These are phyloP conservation scores for Diadumene lineata DNA, from an alignment of 92 coral and sea anemone species.

Conservation along the genomic window DNA sequence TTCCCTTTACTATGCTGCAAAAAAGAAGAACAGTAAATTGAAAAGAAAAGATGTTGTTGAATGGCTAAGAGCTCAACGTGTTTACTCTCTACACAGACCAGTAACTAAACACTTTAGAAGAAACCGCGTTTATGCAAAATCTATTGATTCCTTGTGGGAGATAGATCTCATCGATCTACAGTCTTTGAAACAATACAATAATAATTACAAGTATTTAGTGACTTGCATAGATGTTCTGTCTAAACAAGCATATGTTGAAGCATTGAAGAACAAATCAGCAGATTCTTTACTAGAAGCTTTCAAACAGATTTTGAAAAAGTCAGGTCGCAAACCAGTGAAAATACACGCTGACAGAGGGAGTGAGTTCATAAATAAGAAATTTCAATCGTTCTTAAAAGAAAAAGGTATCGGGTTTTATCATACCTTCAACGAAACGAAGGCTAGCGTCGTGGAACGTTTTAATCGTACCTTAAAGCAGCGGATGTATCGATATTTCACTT, in stretches of 20 bases:
- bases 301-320: constrained; percentile 2
- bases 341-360: constrained; percentile 42
- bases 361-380: constrained; percentile 32
- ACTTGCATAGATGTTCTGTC: constrained; percentile 5
- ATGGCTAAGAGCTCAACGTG: constrained; percentile 19
- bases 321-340: constrained; percentile 21
- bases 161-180: constrained; percentile 20
- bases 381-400: constrained; percentile 40
- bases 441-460: constrained; percentile 17
- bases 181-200: constrained; percentile 1
- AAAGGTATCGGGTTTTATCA: constrained; percentile 5
- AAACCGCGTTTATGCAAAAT: constrained; percentile 1
- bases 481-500: constrained; percentile 25
- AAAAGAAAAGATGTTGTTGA: constrained; percentile 15
- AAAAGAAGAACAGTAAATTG: constrained; percentile 13
- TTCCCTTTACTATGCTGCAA: constrained; percentile 3
- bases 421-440: constrained; percentile 26
- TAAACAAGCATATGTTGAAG: constrained; percentile 17
- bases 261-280: constrained; percentile 14
- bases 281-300: constrained; percentile 19
- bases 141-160: constrained; percentile 11
- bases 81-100: constrained; percentile 28
- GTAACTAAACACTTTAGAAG: constrained; percentile 1
- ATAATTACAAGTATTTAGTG: constrained; percentile 6
- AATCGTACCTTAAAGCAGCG: constrained; percentile 22